A percentile compares a stretch with the other conserved stretches of the same genome.
phyloP scores from a whole-genome alignment of 2,888 invertebrate genomes.

The Phengaris arion region DNA sequence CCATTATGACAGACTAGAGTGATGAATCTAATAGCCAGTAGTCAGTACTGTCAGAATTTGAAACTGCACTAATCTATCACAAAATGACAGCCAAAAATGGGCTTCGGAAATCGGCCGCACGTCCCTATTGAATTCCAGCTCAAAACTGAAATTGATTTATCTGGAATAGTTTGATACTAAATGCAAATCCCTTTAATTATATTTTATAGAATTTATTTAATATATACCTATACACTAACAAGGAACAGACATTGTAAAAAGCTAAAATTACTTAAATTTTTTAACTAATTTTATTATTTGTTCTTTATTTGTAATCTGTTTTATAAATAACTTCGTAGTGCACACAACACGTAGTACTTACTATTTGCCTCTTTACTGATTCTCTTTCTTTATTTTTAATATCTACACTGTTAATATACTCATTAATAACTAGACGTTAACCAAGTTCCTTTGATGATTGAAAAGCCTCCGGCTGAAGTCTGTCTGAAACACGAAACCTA shows the following conservation, averaged over 20 bases:
- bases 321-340: too few species aligned
- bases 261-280: too few species aligned
- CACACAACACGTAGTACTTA: too few species aligned
- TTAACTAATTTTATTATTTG: too few species aligned
- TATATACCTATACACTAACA: too few species aligned
- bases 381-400: too few species aligned
- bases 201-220: too few species aligned
- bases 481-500: slow-evolving; percentile 8
- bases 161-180: neutral
- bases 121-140: neutral
- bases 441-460: slow-evolving; percentile 12
- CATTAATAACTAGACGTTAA: neutral
- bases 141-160: neutral
- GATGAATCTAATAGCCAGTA: neutral
- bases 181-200: neutral
- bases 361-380: too few species aligned
- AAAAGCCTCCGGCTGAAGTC: slow-evolving; percentile 8
- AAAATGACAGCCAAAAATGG: slow-evolving; percentile 37
- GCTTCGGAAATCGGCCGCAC: neutral
- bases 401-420: neutral
- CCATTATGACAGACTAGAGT: neutral
- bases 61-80: slow-evolving; percentile 46
- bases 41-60: slow-evolving; percentile 35
- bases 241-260: too few species aligned
- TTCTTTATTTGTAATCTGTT: too few species aligned